phyloP scores from a whole-genome alignment of 2,113 vertebrate species.

The Rattus rattus region DNA sequence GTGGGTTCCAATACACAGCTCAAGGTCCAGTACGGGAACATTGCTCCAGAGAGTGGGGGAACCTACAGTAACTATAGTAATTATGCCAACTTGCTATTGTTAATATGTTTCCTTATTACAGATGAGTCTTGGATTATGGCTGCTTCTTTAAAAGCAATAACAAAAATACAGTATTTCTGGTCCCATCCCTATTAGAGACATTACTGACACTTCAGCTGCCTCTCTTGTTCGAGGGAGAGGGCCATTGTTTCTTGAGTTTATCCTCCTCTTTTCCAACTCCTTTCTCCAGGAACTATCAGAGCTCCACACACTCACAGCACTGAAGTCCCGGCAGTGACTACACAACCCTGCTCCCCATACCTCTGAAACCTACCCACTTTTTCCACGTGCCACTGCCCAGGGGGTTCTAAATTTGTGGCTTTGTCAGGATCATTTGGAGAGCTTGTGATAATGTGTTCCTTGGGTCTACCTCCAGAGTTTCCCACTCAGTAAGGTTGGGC shows the following conservation, averaged over 20 bases:
- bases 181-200: background rate
- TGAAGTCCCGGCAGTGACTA: background rate
- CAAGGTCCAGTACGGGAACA: background rate
- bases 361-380: accelerated
- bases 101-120: background rate
- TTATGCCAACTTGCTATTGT: background rate
- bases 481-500: background rate
- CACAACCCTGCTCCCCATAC: background rate
- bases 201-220: background rate
- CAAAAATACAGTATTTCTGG: background rate
- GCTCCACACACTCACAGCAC: background rate
- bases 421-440: background rate
- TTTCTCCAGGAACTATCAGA: background rate
- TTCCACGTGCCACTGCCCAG: background rate
- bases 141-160: background rate
- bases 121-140: background rate
- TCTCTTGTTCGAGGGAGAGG: background rate
- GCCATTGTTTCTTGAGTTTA: background rate
- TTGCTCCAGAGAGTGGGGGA: background rate
- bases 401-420: background rate
- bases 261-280: background rate
- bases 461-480: background rate
- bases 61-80: background rate
- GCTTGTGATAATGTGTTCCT: background rate
- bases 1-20: background rate